These are phyloP conservation scores for Smittia sp. DNA, from an alignment of 2,888 invertebrate species.

Conservation along the genomic window DNA sequence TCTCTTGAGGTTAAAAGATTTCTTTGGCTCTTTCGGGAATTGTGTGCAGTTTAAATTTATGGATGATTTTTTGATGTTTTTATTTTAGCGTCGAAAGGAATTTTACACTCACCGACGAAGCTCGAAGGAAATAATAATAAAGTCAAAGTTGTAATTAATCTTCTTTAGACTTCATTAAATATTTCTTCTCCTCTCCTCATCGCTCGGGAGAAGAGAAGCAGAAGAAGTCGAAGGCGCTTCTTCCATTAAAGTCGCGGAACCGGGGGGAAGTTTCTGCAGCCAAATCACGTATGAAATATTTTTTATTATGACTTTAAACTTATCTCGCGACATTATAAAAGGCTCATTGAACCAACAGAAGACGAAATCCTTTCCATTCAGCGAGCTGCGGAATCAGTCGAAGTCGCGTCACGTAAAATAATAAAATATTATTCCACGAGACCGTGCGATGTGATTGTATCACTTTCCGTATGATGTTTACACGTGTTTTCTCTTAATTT, in stretches of 20 bases:
- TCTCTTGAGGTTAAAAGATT: neutral
- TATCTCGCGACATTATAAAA: conserved; percentile 8
- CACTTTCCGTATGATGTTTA: conserved; percentile 38
- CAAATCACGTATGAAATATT: conserved; percentile 32
- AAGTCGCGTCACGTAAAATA: conserved; percentile 38
- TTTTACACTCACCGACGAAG: conserved; percentile 14
- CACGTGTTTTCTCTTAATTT: conserved; percentile 39
- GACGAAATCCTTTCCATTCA: conserved; percentile 5
- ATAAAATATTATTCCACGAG: conserved; percentile 21
- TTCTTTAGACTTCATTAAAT: neutral
- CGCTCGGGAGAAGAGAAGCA: neutral
- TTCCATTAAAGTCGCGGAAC: neutral
- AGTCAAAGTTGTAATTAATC: conserved; percentile 13
- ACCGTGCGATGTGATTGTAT: conserved; percentile 30
- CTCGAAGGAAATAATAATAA: neutral
- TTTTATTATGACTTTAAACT: conserved; percentile 32
- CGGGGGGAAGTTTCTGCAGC: neutral
- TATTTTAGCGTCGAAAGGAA: conserved; percentile 13
- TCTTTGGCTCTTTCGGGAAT: neutral
- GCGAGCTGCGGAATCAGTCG: neutral
- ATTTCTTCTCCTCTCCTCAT: neutral
- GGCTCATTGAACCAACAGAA: conserved; percentile 37
- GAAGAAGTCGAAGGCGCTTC: neutral
- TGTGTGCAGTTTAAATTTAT: conserved; percentile 2
- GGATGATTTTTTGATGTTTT: conserved; percentile 23